A percentile compares a stretch with the other conserved stretches of the same genome.
Conservation (phyloP, 2,113 vertebrate species). For the Stomatorhinus ivindoensis region DNA sequence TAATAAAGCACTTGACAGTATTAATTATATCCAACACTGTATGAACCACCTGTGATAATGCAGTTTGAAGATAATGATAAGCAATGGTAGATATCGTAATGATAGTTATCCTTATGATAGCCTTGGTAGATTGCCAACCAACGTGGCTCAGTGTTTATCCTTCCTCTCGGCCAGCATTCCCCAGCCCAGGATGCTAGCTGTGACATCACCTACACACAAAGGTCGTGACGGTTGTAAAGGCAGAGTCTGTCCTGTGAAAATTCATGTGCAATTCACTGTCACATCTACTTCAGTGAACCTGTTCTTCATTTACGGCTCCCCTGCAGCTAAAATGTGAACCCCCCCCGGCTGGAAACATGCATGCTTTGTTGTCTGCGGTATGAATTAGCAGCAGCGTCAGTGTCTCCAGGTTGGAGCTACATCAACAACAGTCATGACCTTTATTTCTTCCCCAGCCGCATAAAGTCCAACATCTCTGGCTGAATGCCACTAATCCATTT, state of each 20-base stretch:
- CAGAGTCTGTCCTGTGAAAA: neutral
- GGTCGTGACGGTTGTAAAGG: neutral
- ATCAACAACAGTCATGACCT: neutral
- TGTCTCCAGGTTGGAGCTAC: neutral
- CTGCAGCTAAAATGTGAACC: neutral
- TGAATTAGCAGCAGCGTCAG: neutral
- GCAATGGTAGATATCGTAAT: neutral
- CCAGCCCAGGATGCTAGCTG: neutral
- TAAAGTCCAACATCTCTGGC: neutral
- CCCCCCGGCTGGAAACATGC: neutral
- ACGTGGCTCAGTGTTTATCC: neutral
- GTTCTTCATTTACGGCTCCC: neutral
- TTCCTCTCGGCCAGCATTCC: neutral
- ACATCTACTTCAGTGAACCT: neutral
- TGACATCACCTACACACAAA: neutral
- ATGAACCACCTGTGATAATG: neutral
- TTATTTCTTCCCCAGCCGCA: neutral
- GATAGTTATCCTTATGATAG: neutral
- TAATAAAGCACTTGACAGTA: slow-evolving; percentile 1
- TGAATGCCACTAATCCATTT: neutral
- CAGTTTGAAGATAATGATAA: neutral
- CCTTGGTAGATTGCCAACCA: neutral
- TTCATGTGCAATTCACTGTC: neutral
- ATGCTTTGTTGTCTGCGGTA: neutral
- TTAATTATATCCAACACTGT: neutral